Evolutionary conservation across 2,113 vertebrate genomes (phyloP).

Genomic region (Heptranchias perlo): DNA sequence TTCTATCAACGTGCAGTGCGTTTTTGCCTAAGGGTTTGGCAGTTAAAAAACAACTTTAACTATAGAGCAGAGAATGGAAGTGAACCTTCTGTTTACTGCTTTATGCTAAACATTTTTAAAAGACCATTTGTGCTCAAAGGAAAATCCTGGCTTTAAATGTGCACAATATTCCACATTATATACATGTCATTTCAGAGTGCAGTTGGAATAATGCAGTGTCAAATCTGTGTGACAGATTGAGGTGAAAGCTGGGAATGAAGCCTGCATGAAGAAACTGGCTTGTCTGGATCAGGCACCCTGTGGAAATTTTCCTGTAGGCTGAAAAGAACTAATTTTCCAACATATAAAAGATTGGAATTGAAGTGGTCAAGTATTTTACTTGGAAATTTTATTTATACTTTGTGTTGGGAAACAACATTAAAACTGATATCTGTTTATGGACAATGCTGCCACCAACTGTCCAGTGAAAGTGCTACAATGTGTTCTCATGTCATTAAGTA

Average conservation of each 20-base stretch:
- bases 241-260: constrained; percentile 87
- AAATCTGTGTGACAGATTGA: constrained; percentile 99
- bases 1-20: neutral
- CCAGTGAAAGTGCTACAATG: neutral
- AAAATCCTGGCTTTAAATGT: constrained; percentile 83
- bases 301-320: constrained; percentile 78
- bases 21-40: neutral
- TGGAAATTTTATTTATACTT: constrained; percentile 56
- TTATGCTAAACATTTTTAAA: constrained; percentile 38
- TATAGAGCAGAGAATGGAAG: neutral
- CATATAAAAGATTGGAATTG: constrained; percentile 47
- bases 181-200: constrained; percentile 92
- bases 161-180: constrained; percentile 98
- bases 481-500: neutral
- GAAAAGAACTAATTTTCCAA: constrained; percentile 55
- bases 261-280: constrained; percentile 76
- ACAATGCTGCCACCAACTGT: constrained; percentile 29
- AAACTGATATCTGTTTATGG: neutral
- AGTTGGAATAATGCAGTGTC: constrained; percentile 84
- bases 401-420: constrained; percentile 37
- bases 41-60: neutral
- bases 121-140: constrained; percentile 51
- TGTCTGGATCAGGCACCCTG: constrained; percentile 74
- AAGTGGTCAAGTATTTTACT: constrained; percentile 64
- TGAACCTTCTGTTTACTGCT: constrained; percentile 34